Conservation (phyloP, 2,113 vertebrate genomes). For the Stegastes partitus region DNA sequence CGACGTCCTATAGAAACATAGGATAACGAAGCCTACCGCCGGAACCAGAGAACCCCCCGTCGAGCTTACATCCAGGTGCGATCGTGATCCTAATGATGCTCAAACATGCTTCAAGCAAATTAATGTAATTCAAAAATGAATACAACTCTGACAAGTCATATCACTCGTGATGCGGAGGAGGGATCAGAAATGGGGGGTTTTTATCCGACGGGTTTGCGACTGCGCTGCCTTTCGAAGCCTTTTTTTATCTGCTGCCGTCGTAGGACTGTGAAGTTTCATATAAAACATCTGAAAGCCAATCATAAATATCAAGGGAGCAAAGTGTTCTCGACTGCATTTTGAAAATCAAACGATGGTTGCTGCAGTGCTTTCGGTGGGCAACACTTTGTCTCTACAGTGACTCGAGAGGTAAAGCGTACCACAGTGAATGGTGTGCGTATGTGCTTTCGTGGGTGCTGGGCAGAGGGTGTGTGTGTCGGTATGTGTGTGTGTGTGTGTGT, state of each 20-base stretch:
- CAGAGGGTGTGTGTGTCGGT: slow-evolving; percentile 12
- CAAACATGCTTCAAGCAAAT: slow-evolving; percentile 66
- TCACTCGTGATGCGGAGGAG: slow-evolving; percentile 37
- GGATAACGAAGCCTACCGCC: slow-evolving; percentile 34
- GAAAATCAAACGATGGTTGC: slow-evolving; percentile 55
- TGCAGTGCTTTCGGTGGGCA: slow-evolving; percentile 59
- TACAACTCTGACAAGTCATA: slow-evolving; percentile 63
- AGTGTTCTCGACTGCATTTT: slow-evolving; percentile 52
- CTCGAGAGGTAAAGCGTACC: slow-evolving; percentile 56
- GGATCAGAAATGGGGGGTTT: slow-evolving; percentile 24
- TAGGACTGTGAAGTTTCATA: slow-evolving; percentile 23
- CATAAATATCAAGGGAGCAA: slow-evolving; percentile 41
- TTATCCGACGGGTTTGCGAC: slow-evolving; percentile 25
- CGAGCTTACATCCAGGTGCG: slow-evolving; percentile 27
- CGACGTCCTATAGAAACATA: slow-evolving; percentile 53
- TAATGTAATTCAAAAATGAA: slow-evolving; percentile 73
- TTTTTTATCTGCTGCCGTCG: slow-evolving; percentile 56
- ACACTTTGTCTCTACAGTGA: slow-evolving; percentile 61
- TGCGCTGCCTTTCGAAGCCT: slow-evolving; percentile 47
- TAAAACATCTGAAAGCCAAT: slow-evolving; percentile 61
- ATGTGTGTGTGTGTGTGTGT: slow-evolving; percentile 52
- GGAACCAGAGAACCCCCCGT: slow-evolving; percentile 40
- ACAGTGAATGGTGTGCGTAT: slow-evolving; percentile 58
- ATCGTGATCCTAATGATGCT: slow-evolving; percentile 56
- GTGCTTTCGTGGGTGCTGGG: slow-evolving; percentile 61